phyloP scores from a whole-genome alignment of 1,140 invertebrate species.

The Apolygus lucorum region DNA sequence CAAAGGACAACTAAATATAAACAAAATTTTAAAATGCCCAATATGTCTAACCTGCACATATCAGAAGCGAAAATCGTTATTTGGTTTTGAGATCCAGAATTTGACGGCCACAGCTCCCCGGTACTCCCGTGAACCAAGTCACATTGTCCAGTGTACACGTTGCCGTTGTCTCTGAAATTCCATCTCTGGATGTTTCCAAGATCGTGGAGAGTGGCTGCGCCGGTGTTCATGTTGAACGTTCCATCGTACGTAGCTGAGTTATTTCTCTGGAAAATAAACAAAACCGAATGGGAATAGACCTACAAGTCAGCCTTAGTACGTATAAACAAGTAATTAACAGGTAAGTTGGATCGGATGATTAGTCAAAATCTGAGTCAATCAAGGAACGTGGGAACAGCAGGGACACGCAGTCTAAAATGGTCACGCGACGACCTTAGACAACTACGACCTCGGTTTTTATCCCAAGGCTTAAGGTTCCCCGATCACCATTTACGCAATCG shows the following conservation, averaged over 20 bases:
- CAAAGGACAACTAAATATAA: too few relatives aligned
- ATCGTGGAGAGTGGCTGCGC: slow-evolving; percentile 46
- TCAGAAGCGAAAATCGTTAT: slow-evolving; percentile 56
- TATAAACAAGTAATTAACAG: too few relatives aligned
- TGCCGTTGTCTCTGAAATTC: slow-evolving; percentile 54
- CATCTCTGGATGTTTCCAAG: slow-evolving; percentile 58
- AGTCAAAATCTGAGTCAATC: too few relatives aligned
- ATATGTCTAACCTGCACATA: slow-evolving; percentile 51
- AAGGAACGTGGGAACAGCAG: too few relatives aligned
- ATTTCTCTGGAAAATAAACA: slow-evolving; percentile 49
- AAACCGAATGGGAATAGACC: not conserved
- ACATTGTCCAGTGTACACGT: slow-evolving; percentile 50
- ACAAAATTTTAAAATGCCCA: too few relatives aligned
- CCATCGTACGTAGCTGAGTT: slow-evolving; percentile 60
- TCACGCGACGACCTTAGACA: too few relatives aligned
- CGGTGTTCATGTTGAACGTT: slow-evolving; percentile 62
- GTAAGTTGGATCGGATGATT: too few relatives aligned
- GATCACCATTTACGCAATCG: too few relatives aligned
- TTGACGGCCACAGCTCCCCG: slow-evolving; percentile 65
- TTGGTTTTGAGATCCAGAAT: slow-evolving; percentile 44
- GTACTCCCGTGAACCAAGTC: slow-evolving; percentile 56
- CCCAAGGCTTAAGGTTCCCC: too few relatives aligned
- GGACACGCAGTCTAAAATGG: too few relatives aligned
- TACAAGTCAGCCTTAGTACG: not conserved
- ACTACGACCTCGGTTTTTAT: too few relatives aligned